Conservation (phyloP, 2,797 vertebrate genomes). For the Chiroxiphia lanceolata region DNA sequence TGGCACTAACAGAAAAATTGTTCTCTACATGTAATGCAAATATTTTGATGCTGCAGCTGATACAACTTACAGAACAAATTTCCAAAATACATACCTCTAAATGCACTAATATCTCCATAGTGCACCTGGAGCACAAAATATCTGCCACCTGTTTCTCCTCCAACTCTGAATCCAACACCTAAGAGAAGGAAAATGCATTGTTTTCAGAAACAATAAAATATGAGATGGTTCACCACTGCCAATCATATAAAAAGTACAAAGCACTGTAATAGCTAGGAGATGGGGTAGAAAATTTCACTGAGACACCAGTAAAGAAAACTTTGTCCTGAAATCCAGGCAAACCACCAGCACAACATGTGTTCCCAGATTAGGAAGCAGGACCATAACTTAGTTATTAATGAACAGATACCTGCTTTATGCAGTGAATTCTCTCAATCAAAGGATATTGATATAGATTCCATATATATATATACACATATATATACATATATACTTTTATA, state of each 20-base stretch:
- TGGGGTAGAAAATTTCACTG: neutral
- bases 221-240: neutral
- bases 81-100: slow-evolving; percentile 82
- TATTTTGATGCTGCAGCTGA: neutral
- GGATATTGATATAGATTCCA: neutral
- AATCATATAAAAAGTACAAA: neutral
- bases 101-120: slow-evolving; percentile 90
- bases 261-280: neutral
- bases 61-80: neutral
- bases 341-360: neutral
- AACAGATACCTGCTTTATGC: neutral
- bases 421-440: neutral
- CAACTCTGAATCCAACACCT: slow-evolving; percentile 96
- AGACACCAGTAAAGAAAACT: neutral
- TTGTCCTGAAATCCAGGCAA: neutral
- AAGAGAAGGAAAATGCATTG: neutral
- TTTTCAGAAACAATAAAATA: slow-evolving; percentile 1
- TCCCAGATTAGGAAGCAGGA: neutral
- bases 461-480: neutral
- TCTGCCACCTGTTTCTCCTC: slow-evolving; percentile 84
- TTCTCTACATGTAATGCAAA: neutral
- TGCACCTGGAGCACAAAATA: slow-evolving; percentile 96
- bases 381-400: neutral
- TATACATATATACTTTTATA: neutral
- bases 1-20: neutral